phyloP scores from a whole-genome alignment of 2,888 invertebrate species.

The Andrena minutula region DNA sequence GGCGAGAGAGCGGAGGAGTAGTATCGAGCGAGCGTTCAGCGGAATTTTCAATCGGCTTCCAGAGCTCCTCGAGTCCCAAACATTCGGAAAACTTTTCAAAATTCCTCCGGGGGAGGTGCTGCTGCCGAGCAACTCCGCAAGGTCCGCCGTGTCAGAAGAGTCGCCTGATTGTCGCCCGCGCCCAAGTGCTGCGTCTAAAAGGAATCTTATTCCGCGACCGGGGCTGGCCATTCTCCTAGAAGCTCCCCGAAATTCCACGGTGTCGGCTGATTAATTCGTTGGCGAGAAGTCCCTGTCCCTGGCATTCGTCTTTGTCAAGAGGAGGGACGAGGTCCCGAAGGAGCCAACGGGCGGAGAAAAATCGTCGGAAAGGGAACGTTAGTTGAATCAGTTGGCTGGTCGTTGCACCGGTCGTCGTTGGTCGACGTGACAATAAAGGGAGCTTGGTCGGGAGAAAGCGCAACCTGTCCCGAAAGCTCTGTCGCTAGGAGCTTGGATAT shows the following conservation, averaged over 20 bases:
- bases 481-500: neutral
- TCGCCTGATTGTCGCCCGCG: constrained; percentile 42
- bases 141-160: too few species aligned
- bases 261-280: constrained; percentile 45
- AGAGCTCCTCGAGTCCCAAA: constrained; percentile 16
- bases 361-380: constrained; percentile 46
- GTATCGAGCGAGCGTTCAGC: constrained; percentile 32
- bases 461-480: constrained; percentile 13
- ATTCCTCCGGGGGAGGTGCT: neutral
- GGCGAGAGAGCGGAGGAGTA: neutral
- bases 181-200: constrained; percentile 30
- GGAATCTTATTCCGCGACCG: constrained; percentile 86
- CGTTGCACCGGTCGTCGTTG: constrained; percentile 66
- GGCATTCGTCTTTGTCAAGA: constrained; percentile 38
- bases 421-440: constrained; percentile 67
- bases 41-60: constrained; percentile 46
- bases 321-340: constrained; percentile 23
- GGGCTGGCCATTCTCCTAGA: too few species aligned
- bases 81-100: constrained; percentile 25
- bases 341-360: constrained; percentile 32
- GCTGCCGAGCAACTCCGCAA: neutral
- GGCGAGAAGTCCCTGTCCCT: neutral
- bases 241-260: constrained; percentile 22
- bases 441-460: constrained; percentile 70
- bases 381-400: constrained; percentile 70